Evolutionary conservation across 2,797 vertebrate genomes (phyloP), one percentile per base, ranked within the genome.

Genomic region (Myotis vivesi): DNA sequence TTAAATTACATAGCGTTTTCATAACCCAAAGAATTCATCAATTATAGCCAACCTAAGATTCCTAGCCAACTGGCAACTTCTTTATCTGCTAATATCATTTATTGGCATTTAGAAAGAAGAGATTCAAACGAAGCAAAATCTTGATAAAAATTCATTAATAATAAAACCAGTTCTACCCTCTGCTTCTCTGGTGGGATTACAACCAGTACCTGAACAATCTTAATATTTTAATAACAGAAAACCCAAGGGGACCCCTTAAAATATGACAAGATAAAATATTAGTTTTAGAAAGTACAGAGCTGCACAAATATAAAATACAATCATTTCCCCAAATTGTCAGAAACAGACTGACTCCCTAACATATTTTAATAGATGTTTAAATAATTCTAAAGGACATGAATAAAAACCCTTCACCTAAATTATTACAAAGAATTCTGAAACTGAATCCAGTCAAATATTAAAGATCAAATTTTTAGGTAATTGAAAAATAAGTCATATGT

Each of bases 81-180:
- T 30, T 75, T 76, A 96, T 53, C n/a, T 73, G 19, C 72, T 88
- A 12, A 17, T 59, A 89, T 38, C 46, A 77, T 11, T 88, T 86
- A 88, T 0, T 82, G 30, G 13, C 33, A 92, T 66, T 96, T 86
- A 90, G 59, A 62, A 96, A 95, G n/a, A 94, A 69, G 20, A 93
- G 3, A 83, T 82, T 91, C 55, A 96, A 73, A 94, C 13, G 91
- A 95, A 92, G 69, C n/a, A 94, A 5, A 85, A 85, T 23, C 38
- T 73, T 87, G 36, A 73, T 89, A 89, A 82, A 96, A 94, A 92
- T 64, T 33, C 80, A 68, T 84, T 69, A 88, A 73, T 73, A 92
- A 83, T 80, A 77, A 92, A 92, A 71, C 5, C 38, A 91, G 10
- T 33, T 83, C 46, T 22, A 83, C 6, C 6, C 10, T 71, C 30